Conservation (phyloP, 2,113 vertebrate genomes). For the Pandion haliaetus region DNA sequence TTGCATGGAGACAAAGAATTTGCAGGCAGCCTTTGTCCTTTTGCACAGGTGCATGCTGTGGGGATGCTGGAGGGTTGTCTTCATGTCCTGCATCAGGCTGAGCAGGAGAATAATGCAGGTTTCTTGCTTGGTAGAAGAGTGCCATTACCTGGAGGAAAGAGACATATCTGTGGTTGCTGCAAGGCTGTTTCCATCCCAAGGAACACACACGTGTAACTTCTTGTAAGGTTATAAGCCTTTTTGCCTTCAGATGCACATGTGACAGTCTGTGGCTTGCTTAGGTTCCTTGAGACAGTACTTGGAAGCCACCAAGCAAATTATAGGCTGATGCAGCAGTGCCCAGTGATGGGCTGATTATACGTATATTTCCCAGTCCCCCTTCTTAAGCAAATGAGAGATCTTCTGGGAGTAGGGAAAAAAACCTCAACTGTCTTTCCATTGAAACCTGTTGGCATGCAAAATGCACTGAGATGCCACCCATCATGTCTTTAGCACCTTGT, state of each 20-base stretch:
- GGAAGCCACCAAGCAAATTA: background rate
- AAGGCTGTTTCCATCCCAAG: background rate
- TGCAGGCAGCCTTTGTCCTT: background rate
- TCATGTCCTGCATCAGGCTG: background rate
- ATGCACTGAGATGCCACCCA: background rate
- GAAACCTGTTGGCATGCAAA: background rate
- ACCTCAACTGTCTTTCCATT: background rate
- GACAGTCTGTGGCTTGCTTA: background rate
- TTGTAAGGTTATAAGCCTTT: background rate
- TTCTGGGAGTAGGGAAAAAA: background rate
- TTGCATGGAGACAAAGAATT: background rate
- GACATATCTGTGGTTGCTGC: rapidly evolving
- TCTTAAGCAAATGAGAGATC: background rate
- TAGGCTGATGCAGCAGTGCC: background rate
- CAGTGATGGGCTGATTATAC: background rate
- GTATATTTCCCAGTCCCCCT: background rate
- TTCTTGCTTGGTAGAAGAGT: background rate
- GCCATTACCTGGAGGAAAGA: background rate
- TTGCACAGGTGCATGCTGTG: rapidly evolving
- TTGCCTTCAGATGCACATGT: rapidly evolving
- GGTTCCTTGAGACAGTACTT: background rate
- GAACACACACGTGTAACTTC: rapidly evolving
- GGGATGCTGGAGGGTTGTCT: background rate
- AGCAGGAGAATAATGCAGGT: rapidly evolving
- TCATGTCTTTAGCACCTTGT: constrained; percentile 23